Evolutionary conservation across 2,888 invertebrate genomes (phyloP).

Genomic region (Drosophila paramelanica): DNA sequence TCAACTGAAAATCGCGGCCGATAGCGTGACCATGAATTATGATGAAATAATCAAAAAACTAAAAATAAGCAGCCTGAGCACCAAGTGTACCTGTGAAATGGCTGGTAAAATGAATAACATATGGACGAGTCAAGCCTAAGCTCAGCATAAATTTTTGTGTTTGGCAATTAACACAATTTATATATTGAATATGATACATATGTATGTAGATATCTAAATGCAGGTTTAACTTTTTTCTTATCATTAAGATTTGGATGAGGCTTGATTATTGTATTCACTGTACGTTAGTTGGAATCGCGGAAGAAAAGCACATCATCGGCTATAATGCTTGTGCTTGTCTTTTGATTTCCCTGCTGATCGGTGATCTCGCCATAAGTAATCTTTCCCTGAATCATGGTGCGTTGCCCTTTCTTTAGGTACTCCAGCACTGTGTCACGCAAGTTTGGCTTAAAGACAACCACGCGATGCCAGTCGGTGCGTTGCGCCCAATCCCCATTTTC

Average conservation of each 20-base stretch:
- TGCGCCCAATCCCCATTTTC: constrained; percentile 92
- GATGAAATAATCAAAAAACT: constrained; percentile 4
- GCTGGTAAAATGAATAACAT: constrained; percentile 2
- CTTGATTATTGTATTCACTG: constrained; percentile 16
- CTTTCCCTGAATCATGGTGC: constrained; percentile 92
- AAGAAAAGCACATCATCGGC: constrained; percentile 96
- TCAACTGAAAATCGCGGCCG: constrained; percentile 12
- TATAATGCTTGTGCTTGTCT: constrained; percentile 91
- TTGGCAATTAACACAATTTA: constrained; percentile 10
- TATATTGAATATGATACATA: constrained; percentile 41
- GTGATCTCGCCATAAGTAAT: constrained; percentile 94
- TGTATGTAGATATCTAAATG: constrained; percentile 51
- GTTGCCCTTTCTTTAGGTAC: constrained; percentile 93
- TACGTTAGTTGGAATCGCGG: constrained; percentile 84
- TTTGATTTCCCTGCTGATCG: constrained; percentile 90
- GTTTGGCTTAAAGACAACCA: constrained; percentile 94
- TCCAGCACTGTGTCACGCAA: constrained; percentile 92
- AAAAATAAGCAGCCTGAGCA: constrained; percentile 4
- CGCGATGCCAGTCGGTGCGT: constrained; percentile 96
- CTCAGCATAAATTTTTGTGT: constrained; percentile 4
- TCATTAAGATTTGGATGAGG: constrained; percentile 22
- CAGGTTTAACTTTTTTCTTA: constrained; percentile 70
- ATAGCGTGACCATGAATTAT: constrained; percentile 5
- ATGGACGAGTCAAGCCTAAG: neutral
- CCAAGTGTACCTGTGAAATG: constrained; percentile 14